Evolutionary conservation across 1,140 invertebrate genomes (phyloP), one percentile per base, ranked within the genome.

Genomic region (Cherax destructor): DNA sequence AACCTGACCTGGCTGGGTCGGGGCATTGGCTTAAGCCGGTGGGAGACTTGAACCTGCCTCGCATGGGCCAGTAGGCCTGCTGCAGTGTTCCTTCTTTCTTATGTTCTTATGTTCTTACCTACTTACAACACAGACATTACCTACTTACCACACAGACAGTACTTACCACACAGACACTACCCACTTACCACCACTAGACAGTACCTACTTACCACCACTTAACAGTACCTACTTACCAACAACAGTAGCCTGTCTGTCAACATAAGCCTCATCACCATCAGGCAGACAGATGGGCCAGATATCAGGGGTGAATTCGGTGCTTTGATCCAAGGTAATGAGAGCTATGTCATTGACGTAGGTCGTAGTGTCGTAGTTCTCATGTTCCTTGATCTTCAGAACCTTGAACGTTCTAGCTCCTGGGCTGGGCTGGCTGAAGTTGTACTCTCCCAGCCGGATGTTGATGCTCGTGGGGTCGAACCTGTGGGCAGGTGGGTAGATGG

Each of bases 231-330:
- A 9, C 81, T 83, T 30, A 86, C 84, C 84, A 5, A 78, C 24
- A 3, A 86, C 84, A 9, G 47, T 52, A 3, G 16, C 84, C 6
- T 41, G 24, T 47, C 74, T 65, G 10, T 72, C 74, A 3, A 76
- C 72, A 81, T 87, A 92, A 18, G 13, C 41, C 3, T 87, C 74
- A n/a, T 88, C 92, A 0, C 41, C 30, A 9, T 86, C 65, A 0
- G 97, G 97, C 16, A 98, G 94, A 94, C 97, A 98, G 86, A 98
- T 96, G 0, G 97, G 97, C 94, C 95, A 96, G 11, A 97, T 96
- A 92, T 95, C 94, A 89, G 95, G 96, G 83, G 95, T 95, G 91
- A 96, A 97, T 11, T 93, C 86, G 3, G 97, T 96, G 18, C 96
- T 94, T 5, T 94, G 87, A 6, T 95, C 93, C 56, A 98, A 94